These are phyloP conservation scores for Bradypodion pumilum DNA, from an alignment of 2,797 vertebrate genomes.

Conservation along the genomic window DNA sequence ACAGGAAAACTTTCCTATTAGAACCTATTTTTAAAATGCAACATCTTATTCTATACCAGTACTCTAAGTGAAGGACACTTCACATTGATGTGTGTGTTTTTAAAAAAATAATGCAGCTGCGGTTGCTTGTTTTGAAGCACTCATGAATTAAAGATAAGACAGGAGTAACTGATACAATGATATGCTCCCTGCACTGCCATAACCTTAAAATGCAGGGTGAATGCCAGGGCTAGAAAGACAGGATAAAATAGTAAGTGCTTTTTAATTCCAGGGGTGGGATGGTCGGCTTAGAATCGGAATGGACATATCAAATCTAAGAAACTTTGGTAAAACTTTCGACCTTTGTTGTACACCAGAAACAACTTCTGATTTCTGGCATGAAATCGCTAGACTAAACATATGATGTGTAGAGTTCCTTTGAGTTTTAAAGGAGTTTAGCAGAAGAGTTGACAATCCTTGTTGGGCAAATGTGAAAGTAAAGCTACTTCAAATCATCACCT, in stretches of 20 bases:
- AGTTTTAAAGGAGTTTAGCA: too few relatives aligned
- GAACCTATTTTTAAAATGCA: background rate
- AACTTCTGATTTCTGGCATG: too few relatives aligned
- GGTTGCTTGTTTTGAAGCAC: background rate
- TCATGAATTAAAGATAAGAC: slow-evolving; percentile 11
- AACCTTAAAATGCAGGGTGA: slow-evolving; percentile 3
- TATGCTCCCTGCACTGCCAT: background rate
- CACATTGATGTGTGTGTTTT: background rate
- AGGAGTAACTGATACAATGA: slow-evolving; percentile 1
- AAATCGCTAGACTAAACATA: too few relatives aligned
- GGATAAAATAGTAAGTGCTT: background rate
- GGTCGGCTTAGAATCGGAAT: too few relatives aligned
- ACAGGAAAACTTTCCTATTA: background rate
- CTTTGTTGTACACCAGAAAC: too few relatives aligned
- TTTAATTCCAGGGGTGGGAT: background rate
- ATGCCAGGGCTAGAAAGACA: background rate
- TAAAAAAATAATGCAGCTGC: background rate
- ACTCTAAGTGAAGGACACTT: background rate
- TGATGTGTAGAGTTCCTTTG: too few relatives aligned
- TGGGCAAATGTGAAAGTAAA: too few relatives aligned
- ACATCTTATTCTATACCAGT: background rate
- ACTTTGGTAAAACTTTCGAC: too few relatives aligned
- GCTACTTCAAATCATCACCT: too few relatives aligned
- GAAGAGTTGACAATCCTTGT: too few relatives aligned
- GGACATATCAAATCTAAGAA: too few relatives aligned